phyloP scores from a whole-genome alignment of 2,797 vertebrate species.

The Sebastes elongatus region DNA sequence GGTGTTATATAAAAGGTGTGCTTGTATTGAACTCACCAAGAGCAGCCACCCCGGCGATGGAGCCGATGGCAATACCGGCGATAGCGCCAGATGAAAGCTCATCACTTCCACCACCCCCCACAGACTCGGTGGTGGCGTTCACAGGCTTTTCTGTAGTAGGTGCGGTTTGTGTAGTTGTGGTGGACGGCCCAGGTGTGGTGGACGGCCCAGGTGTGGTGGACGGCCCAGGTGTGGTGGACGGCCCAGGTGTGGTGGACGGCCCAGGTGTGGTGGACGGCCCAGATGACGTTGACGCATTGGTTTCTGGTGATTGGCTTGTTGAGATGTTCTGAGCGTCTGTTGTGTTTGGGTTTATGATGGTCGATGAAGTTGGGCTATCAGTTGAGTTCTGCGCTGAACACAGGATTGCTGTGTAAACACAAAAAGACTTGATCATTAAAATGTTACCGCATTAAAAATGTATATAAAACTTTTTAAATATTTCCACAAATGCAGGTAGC shows the following conservation, averaged over 20 bases:
- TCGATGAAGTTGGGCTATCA: fast-evolving
- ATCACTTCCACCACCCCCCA: fast-evolving
- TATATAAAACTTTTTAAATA: background rate
- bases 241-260: fast-evolving
- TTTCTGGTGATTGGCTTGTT: no score
- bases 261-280: fast-evolving
- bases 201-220: fast-evolving
- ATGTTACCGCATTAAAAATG: background rate
- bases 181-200: fast-evolving
- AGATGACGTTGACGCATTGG: fast-evolving
- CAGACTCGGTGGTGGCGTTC: fast-evolving
- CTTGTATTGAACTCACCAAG: constrained; percentile 64
- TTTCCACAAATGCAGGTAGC: background rate
- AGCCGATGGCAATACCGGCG: constrained; percentile 70
- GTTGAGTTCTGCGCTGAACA: fast-evolving
- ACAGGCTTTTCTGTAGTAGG: fast-evolving
- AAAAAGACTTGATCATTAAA: background rate
- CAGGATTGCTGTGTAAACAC: constrained; percentile 9
- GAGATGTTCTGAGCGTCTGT: no score
- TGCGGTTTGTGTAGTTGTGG: background rate
- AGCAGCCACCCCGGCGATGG: constrained; percentile 65
- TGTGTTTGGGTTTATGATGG: fast-evolving
- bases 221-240: no score
- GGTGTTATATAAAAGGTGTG: background rate
- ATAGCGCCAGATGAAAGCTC: constrained; percentile 59